Percentiles rank a stretch among this genome's conserved stretches.
Conservation (phyloP, 1,140 invertebrate species). For the Goniozus legneri region DNA sequence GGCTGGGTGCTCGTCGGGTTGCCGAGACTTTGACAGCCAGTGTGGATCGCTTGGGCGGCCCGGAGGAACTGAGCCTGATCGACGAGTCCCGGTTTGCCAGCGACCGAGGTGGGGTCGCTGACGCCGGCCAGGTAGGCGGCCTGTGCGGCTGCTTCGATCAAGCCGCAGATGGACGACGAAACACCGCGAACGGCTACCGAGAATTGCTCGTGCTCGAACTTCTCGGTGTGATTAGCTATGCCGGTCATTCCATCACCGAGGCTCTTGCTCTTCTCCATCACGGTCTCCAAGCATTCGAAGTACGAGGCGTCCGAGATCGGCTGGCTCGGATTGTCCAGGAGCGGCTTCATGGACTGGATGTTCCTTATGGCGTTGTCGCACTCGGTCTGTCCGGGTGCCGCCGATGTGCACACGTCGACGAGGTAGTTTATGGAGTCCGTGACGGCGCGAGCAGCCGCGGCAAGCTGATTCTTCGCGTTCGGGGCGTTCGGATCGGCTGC, state of each 20-base stretch:
- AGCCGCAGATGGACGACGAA: constrained; percentile 81
- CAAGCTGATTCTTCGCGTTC: constrained; percentile 85
- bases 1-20: constrained; percentile 77
- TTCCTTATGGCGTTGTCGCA: constrained; percentile 94
- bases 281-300: constrained; percentile 90
- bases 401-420: constrained; percentile 70
- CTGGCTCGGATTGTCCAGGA: constrained; percentile 83
- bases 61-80: constrained; percentile 87
- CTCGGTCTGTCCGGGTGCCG: constrained; percentile 86
- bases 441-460: constrained; percentile 80
- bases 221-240: constrained; percentile 88
- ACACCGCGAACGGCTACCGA: constrained; percentile 81
- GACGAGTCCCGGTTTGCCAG: constrained; percentile 86
- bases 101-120: constrained; percentile 85
- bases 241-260: constrained; percentile 90
- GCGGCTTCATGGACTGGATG: constrained; percentile 79
- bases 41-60: constrained; percentile 84
- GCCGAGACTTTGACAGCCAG: constrained; percentile 78
- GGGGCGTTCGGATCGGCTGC: constrained; percentile 85
- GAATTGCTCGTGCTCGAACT: constrained; percentile 83
- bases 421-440: constrained; percentile 92
- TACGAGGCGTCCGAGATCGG: constrained; percentile 87
- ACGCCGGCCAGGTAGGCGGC: constrained; percentile 92
- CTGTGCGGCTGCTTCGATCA: constrained; percentile 92
- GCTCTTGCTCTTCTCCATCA: constrained; percentile 90